These are phyloP conservation scores for Mayetiola destructor DNA, from an alignment of 2,888 invertebrate species.

Conservation along the genomic window DNA sequence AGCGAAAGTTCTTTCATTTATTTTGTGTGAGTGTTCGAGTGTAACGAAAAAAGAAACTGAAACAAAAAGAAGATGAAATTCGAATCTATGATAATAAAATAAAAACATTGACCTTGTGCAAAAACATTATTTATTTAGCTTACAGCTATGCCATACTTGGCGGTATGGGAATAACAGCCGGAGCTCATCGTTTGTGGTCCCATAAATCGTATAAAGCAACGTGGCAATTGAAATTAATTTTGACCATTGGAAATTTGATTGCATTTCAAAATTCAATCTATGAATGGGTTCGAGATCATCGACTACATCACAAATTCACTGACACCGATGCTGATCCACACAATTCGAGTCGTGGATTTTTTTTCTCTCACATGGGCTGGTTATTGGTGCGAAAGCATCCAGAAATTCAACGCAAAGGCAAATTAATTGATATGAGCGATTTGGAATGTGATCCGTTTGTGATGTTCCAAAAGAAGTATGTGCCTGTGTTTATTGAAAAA, in stretches of 20 bases:
- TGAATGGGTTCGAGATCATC: conserved; percentile 46
- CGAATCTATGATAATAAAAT: background rate
- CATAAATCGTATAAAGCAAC: conserved; percentile 87
- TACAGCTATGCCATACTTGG: background rate
- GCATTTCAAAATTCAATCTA: conserved; percentile 83
- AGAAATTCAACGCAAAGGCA: conserved; percentile 73
- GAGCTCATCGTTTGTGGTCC: conserved; percentile 83
- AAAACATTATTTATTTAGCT: background rate
- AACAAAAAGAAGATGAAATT: background rate
- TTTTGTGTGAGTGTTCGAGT: conserved; percentile 5
- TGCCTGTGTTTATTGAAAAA: conserved; percentile 15
- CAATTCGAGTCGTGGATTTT: conserved; percentile 77
- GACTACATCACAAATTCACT: conserved; percentile 82
- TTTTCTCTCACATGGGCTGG: conserved; percentile 94
- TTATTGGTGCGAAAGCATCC: conserved; percentile 75
- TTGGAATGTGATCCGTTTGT: conserved; percentile 70
- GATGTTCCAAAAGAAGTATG: conserved; percentile 71
- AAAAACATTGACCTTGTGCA: too few relatives aligned
- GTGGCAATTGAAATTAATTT: conserved; percentile 62
- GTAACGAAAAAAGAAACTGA: background rate
- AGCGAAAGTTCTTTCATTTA: background rate
- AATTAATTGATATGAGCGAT: conserved; percentile 74
- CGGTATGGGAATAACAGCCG: conserved; percentile 13
- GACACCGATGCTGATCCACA: conserved; percentile 86
- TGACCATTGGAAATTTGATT: conserved; percentile 67